phyloP scores from a whole-genome alignment of 2,888 invertebrate genomes.

The Therioaphis trifolii region DNA sequence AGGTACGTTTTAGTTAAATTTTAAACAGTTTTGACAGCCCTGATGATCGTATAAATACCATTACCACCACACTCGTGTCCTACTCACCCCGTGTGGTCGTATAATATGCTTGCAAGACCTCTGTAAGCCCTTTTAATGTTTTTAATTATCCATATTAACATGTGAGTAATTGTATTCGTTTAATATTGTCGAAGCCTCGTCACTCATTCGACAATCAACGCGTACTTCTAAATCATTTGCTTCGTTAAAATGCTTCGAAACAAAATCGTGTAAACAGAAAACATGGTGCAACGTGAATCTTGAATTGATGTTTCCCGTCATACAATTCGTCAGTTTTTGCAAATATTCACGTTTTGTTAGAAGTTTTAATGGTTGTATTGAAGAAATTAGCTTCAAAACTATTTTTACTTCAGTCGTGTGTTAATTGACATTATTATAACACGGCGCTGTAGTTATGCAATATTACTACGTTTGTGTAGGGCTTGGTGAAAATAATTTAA shows the following conservation, averaged over 20 bases:
- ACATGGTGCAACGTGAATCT: too few species aligned
- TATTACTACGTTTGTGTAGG: slow-evolving; percentile 3
- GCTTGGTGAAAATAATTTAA: background rate
- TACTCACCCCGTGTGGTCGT: background rate
- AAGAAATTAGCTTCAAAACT: background rate
- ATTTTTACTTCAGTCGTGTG: background rate
- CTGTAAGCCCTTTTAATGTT: background rate
- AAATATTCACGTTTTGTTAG: too few species aligned
- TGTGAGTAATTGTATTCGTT: background rate
- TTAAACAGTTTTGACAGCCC: background rate
- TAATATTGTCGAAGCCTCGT: background rate
- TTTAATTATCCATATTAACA: background rate
- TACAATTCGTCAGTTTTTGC: too few species aligned
- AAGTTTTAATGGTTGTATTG: too few species aligned
- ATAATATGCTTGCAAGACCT: background rate
- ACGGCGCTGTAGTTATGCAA: slow-evolving; percentile 45
- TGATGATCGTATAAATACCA: background rate
- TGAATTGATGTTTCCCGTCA: too few species aligned
- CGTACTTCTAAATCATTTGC: too few species aligned
- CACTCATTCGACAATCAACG: background rate
- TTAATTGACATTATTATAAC: slow-evolving; percentile 1
- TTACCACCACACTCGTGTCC: background rate
- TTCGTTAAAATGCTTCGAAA: too few species aligned
- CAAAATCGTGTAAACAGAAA: too few species aligned
- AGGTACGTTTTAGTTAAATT: background rate